These are phyloP conservation scores for Indri indri DNA, from an alignment of 2,113 vertebrate species.

Conservation along the genomic window DNA sequence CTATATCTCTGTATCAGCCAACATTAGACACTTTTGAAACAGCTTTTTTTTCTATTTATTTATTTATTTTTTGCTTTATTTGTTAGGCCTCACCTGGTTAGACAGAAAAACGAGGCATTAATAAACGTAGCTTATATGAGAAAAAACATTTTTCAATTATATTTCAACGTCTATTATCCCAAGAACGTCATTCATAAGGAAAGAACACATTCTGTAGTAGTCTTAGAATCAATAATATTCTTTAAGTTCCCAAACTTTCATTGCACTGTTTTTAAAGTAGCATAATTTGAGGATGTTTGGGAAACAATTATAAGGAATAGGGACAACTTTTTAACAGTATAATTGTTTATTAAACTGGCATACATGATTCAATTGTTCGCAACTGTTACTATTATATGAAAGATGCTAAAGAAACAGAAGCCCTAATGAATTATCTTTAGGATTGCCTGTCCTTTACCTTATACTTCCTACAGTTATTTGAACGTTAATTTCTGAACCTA, in stretches of 20 bases:
- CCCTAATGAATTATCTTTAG: not conserved
- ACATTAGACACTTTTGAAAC: slow-evolving; percentile 1
- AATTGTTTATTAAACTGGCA: not conserved
- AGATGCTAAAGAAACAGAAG: slow-evolving; percentile 5
- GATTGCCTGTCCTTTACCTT: not conserved
- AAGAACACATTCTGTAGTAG: not conserved
- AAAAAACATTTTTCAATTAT: slow-evolving; percentile 10
- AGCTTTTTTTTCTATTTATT: not conserved
- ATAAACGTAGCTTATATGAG: slow-evolving; percentile 33
- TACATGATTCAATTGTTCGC: not conserved
- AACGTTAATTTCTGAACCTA: slow-evolving; percentile 20
- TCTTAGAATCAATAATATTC: not conserved
- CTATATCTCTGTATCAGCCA: not conserved
- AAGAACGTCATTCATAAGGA: slow-evolving; percentile 33
- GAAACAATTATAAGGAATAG: not conserved
- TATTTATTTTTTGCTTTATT: not conserved
- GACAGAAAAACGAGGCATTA: slow-evolving; percentile 10
- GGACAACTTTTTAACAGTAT: not conserved
- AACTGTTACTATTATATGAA: not conserved
- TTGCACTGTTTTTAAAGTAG: slow-evolving; percentile 1
- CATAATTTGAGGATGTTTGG: not conserved
- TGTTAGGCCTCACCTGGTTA: slow-evolving; percentile 1
- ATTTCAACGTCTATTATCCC: not conserved
- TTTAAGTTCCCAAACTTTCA: not conserved
- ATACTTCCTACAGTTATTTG: not conserved